Evolutionary conservation across 2,888 invertebrate genomes (phyloP).

Genomic region (Gari tellinella): DNA sequence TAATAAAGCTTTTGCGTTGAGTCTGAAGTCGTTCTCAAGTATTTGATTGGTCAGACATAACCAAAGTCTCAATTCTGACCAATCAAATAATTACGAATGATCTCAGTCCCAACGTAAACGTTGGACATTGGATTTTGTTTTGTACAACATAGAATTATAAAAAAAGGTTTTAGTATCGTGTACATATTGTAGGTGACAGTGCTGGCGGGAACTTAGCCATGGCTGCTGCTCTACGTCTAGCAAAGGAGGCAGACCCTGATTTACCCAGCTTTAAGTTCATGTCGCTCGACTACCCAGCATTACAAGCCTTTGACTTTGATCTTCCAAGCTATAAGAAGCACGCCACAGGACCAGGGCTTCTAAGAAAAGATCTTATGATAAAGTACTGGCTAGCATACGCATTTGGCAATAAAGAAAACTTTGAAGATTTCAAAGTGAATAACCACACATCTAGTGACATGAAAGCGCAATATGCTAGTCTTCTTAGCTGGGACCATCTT

Average conservation of each 20-base stretch:
- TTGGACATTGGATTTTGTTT: too few relatives aligned
- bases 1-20: too few relatives aligned
- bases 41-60: too few relatives aligned
- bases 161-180: not conserved
- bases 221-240: constrained; percentile 60
- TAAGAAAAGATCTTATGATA: constrained; percentile 50
- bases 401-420: constrained; percentile 40
- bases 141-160: too few relatives aligned
- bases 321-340: constrained; percentile 67
- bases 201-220: constrained; percentile 73
- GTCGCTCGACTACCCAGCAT: constrained; percentile 58
- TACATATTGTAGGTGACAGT: constrained; percentile 64
- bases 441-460: constrained; percentile 35
- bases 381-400: constrained; percentile 60
- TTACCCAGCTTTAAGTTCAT: constrained; percentile 53
- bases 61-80: too few relatives aligned
- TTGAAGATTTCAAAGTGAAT: constrained; percentile 27
- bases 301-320: constrained; percentile 78
- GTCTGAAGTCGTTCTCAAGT: too few relatives aligned
- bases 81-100: too few relatives aligned
- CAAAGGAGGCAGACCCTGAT: constrained; percentile 43
- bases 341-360: constrained; percentile 40
- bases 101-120: too few relatives aligned
- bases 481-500: constrained; percentile 33
- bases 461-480: constrained; percentile 13